Percentiles rank a stretch among this genome's conserved stretches.
Conservation (phyloP, 2,888 invertebrate genomes). For the Cremastobaeus sp. region DNA sequence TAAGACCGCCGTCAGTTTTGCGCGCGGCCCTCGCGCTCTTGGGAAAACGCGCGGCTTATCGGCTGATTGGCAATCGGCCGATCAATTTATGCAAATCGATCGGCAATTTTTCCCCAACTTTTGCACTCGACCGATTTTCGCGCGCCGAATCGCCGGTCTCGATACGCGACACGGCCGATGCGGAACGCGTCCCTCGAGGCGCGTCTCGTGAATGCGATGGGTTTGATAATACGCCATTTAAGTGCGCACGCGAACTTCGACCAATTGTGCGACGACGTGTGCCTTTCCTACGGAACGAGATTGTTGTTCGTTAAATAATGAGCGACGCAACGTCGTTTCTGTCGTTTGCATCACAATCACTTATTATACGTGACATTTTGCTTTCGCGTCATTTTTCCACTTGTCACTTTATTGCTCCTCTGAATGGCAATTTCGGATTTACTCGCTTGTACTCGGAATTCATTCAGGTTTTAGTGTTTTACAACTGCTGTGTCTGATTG, state of each 20-base stretch:
- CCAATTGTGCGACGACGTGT: constrained; percentile 38
- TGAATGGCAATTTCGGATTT: no score
- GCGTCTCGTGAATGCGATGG: constrained; percentile 43
- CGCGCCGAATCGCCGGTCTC: constrained; percentile 34
- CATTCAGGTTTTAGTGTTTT: no score
- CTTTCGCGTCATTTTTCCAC: neutral
- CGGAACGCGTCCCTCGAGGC: constrained; percentile 44
- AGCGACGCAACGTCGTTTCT: constrained; percentile 27
- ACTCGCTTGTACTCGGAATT: no score
- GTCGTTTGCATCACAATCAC: constrained; percentile 16
- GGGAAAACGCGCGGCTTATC: no score
- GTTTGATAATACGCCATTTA: constrained; percentile 47
- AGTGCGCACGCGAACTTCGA: constrained; percentile 39
- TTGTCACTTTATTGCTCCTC: neutral
- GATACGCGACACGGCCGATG: constrained; percentile 47
- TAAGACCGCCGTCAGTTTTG: no score
- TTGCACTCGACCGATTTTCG: no score
- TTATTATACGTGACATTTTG: constrained; percentile 1
- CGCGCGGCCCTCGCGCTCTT: no score
- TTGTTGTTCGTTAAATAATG: constrained; percentile 31
- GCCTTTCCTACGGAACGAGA: constrained; percentile 35
- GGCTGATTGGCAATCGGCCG: no score
- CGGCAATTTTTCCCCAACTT: no score
- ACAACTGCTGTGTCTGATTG: no score
- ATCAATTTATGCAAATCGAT: no score